Evolutionary conservation across 2,888 invertebrate species (phyloP).

Genomic region (Eurytoma californica): DNA sequence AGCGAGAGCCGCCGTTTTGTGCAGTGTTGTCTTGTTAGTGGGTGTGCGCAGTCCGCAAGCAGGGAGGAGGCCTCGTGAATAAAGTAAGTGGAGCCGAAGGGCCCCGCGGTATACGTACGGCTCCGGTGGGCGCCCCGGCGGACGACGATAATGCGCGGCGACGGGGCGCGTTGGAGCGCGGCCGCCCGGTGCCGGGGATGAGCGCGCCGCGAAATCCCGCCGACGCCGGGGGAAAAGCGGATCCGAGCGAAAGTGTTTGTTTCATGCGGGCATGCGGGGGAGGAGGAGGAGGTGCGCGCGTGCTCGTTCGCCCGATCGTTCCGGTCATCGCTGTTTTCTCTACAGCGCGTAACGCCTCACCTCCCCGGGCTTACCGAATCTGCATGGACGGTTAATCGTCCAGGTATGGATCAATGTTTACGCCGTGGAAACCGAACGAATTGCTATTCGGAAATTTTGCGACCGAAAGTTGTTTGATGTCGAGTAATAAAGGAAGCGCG

Average conservation of each 20-base stretch:
- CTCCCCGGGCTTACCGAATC: not conserved
- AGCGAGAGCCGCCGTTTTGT: not conserved
- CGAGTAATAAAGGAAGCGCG: too few relatives aligned
- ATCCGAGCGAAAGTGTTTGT: constrained; percentile 13
- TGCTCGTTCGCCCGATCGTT: not conserved
- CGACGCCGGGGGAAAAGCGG: not conserved
- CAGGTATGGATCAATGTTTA: constrained; percentile 10
- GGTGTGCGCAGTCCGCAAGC: not conserved
- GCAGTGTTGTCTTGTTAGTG: too few relatives aligned
- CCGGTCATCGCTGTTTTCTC: not conserved
- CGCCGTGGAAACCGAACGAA: not conserved
- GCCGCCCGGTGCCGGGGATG: not conserved
- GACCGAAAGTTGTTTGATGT: too few relatives aligned
- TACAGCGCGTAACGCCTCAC: not conserved
- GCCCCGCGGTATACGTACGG: not conserved
- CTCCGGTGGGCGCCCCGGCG: not conserved
- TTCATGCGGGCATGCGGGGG: not conserved
- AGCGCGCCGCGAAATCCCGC: constrained; percentile 9
- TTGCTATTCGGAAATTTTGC: too few relatives aligned
- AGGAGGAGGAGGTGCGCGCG: not conserved
- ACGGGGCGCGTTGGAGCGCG: not conserved
- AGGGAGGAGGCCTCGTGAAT: not conserved
- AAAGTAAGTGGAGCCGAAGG: not conserved
- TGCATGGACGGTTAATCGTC: not conserved
- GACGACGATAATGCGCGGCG: not conserved